Percentiles rank a stretch among this genome's conserved stretches.
Conservation (phyloP, 2,888 invertebrate genomes). For the Mythimna loreyi region DNA sequence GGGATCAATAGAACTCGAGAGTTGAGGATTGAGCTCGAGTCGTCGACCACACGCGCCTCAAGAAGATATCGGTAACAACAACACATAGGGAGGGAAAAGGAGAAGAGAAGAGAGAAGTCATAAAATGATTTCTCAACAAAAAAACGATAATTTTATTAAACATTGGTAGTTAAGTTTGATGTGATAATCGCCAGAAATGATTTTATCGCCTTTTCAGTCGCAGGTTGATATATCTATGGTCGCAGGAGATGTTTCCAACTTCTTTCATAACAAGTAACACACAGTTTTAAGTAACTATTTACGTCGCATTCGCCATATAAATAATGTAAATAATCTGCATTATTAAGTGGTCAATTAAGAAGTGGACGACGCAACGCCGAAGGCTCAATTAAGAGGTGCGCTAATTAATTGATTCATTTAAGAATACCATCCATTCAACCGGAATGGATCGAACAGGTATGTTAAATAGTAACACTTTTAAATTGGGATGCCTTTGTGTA, state of each 20-base stretch:
- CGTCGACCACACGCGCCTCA: no score
- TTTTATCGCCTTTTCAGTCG: background rate
- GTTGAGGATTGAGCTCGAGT: background rate
- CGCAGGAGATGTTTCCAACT: background rate
- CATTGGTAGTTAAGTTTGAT: background rate
- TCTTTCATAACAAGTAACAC: background rate
- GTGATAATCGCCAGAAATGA: background rate
- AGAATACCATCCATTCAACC: constrained; percentile 29
- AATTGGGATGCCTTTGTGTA: constrained; percentile 5
- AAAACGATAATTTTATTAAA: no score
- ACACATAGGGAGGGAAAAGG: no score
- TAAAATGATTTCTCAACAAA: no score
- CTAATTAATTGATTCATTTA: constrained; percentile 49
- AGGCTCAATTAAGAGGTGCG: constrained; percentile 41
- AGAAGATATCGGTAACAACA: no score
- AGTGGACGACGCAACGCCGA: constrained; percentile 22
- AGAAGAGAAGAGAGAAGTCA: no score
- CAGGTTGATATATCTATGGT: no score
- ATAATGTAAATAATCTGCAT: constrained; percentile 44
- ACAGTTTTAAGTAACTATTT: background rate
- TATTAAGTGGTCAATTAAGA: constrained; percentile 54
- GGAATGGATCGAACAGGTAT: background rate
- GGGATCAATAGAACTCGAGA: background rate
- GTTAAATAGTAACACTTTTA: constrained; percentile 10
- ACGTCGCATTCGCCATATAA: constrained; percentile 18